phyloP scores from a whole-genome alignment of 2,797 vertebrate genomes.

The Distichodus sexfasciatus region DNA sequence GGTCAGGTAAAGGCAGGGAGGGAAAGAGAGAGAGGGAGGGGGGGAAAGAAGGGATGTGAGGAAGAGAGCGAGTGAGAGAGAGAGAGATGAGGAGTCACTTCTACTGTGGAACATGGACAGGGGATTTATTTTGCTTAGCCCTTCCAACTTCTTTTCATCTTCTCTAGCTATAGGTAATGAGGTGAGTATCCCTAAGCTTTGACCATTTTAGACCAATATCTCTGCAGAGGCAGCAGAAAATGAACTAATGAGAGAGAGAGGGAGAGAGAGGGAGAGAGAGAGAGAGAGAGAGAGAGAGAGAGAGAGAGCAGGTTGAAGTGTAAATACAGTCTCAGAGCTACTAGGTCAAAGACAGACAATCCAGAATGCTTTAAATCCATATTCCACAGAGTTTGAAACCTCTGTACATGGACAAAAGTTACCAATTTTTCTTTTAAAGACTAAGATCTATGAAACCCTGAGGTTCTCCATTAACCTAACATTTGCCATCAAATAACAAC shows the following conservation, averaged over 20 bases:
- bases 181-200: slow-evolving; percentile 50
- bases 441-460: slow-evolving; percentile 11
- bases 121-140: slow-evolving; percentile 27
- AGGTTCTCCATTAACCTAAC: background rate
- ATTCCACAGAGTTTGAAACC: too few species aligned
- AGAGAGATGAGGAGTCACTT: too few species aligned
- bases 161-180: slow-evolving; percentile 55
- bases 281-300: background rate
- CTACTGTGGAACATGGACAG: too few species aligned
- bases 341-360: too few species aligned
- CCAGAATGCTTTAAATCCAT: too few species aligned
- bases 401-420: too few species aligned
- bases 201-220: slow-evolving; percentile 34
- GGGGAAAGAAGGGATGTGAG: background rate
- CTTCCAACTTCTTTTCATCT: slow-evolving; percentile 55
- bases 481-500: background rate
- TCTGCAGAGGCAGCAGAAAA: slow-evolving; percentile 23
- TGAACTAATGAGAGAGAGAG: background rate
- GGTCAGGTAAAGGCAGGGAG: slow-evolving; percentile 64
- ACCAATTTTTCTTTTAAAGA: too few species aligned
- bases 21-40: slow-evolving; percentile 35
- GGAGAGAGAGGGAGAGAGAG: background rate
- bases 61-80: too few species aligned
- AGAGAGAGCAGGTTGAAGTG: background rate
- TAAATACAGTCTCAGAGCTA: background rate